Percentiles rank a stretch among this genome's conserved stretches.
Conservation (phyloP, 2,888 invertebrate genomes). For the Meteorus cinctellus region DNA sequence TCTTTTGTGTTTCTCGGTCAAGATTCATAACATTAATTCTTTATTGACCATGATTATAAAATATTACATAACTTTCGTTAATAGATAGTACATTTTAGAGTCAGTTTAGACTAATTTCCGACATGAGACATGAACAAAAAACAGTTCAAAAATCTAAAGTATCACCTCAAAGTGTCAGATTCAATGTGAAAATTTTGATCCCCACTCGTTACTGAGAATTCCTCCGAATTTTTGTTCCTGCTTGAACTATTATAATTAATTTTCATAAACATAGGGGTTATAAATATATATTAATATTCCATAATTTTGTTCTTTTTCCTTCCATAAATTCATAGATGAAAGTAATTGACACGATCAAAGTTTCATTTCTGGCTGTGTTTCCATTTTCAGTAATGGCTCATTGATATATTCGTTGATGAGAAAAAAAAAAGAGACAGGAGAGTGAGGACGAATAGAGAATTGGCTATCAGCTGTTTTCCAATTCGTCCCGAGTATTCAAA, state of each 20-base stretch:
- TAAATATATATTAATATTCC: neutral
- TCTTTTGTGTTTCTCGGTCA: neutral
- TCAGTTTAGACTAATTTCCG: neutral
- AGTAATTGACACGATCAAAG: neutral
- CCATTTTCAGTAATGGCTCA: constrained; percentile 14
- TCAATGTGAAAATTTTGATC: neutral
- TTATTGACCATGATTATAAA: neutral
- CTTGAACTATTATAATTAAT: neutral
- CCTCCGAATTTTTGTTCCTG: neutral
- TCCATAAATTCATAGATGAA: neutral
- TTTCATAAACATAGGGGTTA: neutral
- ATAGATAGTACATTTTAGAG: neutral
- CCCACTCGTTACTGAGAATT: neutral
- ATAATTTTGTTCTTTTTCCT: neutral
- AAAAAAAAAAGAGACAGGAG: neutral
- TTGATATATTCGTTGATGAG: neutral
- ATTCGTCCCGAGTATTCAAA: neutral
- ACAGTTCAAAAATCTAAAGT: neutral
- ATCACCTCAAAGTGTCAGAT: neutral
- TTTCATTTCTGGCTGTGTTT: neutral
- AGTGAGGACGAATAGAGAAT: neutral
- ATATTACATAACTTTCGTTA: neutral
- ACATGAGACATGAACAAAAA: neutral
- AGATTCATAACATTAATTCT: neutral
- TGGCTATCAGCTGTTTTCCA: neutral